Evolutionary conservation across 1,140 invertebrate species (phyloP), one percentile per base, ranked within the genome.

Genomic region (Pygmarrhopalites habei): DNA sequence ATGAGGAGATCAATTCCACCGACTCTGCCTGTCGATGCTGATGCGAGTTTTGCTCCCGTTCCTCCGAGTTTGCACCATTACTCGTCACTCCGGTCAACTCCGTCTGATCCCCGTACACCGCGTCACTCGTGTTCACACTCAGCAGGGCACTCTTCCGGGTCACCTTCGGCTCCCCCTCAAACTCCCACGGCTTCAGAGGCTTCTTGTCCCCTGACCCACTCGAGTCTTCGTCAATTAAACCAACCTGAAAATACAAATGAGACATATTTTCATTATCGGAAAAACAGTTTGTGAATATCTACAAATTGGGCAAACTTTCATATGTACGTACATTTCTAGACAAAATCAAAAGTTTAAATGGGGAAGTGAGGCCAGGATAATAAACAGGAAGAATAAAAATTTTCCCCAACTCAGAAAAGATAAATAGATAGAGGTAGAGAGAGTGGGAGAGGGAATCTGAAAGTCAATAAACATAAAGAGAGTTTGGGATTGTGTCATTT

Each of bases 91-190:
- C 32, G 32, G 32, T 35, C n/a, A n/a, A n/a, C 32, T 35, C 32
- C 5, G 32, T 35, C 5, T 4, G 44, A 46, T 17, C 19, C 5
- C 10, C 5, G n/a, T 46, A 46, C 5, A 46, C 17, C 49, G 39
- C 47, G 3, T 15, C n/a, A 53, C 55, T 59, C 46, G 62, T 64
- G 39, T 64, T 64, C 23, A 64, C 47, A 39, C 58, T 21, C n/a
- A 64, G 25, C 23, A 28, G n/a, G 19, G 58, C 30, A 58, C 62
- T 64, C 26, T 53, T 64, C 5, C 53, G 29, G 2, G 62, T 60
- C 46, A 64, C 56, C 51, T 64, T 64, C 29, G 62, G 62, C 23
- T 64, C 47, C 1, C 56, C 57, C 15, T 53, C 62, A 21, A n/a
- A 46, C 44, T 46, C 44, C 44, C 44, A 46, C 5, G 44, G 44